Base-by-base conservation (phyloP, 1,140 invertebrate genomes). In the Plutomurus gul region DNA sequence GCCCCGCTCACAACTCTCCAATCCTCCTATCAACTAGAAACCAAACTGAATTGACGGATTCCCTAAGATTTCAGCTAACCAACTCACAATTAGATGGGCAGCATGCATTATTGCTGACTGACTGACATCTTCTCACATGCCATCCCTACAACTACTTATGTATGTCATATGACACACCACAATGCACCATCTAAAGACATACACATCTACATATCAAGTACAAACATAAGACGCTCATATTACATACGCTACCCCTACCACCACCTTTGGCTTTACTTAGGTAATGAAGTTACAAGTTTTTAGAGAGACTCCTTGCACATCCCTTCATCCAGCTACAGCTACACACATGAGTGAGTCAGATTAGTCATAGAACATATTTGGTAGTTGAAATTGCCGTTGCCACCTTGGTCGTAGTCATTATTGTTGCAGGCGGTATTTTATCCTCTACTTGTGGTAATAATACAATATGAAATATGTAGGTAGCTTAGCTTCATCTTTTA, bases 311-410 rank as follows among this genome's bases (percentile, higher is more conserved):
- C n/a, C n/a, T n/a, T n/a, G n/a, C n/a, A n/a, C n/a, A n/a, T n/a
- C n/a, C n/a, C n/a, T n/a, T n/a, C n/a, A n/a, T n/a, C n/a, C n/a
- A n/a, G n/a, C n/a, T n/a, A n/a, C n/a, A n/a, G n/a, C n/a, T n/a
- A n/a, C n/a, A n/a, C n/a, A n/a, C n/a, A n/a, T n/a, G n/a, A n/a
- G 22, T 51, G 22, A 40, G 70, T 22, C 37, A 6, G 70, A 72
- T 72, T 72, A 72, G 70, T 72, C 70, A 72, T 72, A 72, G 70
- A 37, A 36, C 18, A 40, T 72, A 40, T n/a, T n/a, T n/a, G n/a
- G 13, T 1, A 33, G 4, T 33, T 36, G 56, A 3, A 3, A 60
- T 60, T 18, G 18, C 13, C 36, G n/a, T 40, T 72, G 70, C 70
- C 70, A 72, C 70, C 70, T 72, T 72, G n/a, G 70, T 40, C 18